phyloP scores from a whole-genome alignment of 2,113 vertebrate genomes.

The Bubo blakistoni region DNA sequence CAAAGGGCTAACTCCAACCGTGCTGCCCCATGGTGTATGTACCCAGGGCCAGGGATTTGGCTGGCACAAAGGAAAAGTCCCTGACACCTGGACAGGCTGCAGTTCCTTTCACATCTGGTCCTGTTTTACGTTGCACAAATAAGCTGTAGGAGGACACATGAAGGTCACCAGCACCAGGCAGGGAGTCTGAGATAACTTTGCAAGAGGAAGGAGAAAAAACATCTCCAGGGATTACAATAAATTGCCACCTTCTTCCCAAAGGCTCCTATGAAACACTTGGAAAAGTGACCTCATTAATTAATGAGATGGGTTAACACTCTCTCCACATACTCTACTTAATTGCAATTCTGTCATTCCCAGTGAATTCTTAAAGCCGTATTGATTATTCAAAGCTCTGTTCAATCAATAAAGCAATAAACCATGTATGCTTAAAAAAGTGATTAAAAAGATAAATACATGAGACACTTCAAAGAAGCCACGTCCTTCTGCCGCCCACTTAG shows the following conservation, averaged over 20 bases:
- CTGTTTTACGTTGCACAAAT: not conserved
- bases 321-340: slow-evolving; percentile 60
- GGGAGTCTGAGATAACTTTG: not conserved
- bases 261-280: slow-evolving; percentile 8
- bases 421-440: slow-evolving; percentile 44
- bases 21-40: not conserved
- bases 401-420: slow-evolving; percentile 64
- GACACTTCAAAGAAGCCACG: not conserved
- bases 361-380: slow-evolving; percentile 56
- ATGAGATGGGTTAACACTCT: slow-evolving; percentile 53
- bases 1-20: no score
- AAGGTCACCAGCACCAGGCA: not conserved
- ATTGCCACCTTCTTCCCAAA: slow-evolving; percentile 15
- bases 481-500: not conserved
- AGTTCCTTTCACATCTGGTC: not conserved
- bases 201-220: not conserved
- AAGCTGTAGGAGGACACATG: not conserved
- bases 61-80: not conserved
- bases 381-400: slow-evolving; percentile 56
- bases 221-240: slow-evolving; percentile 9
- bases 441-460: slow-evolving; percentile 56
- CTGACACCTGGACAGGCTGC: not conserved
- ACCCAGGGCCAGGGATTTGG: not conserved
- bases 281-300: slow-evolving; percentile 66
- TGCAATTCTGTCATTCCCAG: slow-evolving; percentile 51